Conservation (phyloP, 2,113 vertebrate species). For the Empidonax alnorum region DNA sequence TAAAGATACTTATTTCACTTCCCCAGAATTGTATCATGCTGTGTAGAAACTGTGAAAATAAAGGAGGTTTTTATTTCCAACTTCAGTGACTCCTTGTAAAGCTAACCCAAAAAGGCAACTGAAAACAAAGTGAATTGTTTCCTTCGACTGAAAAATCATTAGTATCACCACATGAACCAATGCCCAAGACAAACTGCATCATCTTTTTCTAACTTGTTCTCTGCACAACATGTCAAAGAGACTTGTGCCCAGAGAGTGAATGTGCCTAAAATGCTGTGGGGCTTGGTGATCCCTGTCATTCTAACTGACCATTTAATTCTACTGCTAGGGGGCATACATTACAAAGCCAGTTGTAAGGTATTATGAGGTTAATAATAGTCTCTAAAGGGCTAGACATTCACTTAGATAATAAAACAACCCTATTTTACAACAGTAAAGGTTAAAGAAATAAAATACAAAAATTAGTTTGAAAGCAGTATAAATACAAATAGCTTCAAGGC, state of each 20-base stretch:
- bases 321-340: background rate
- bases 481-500: background rate
- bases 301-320: slow-evolving; percentile 1
- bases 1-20: background rate
- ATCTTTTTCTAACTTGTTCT: background rate
- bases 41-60: background rate
- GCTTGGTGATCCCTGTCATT: background rate
- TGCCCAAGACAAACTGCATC: background rate
- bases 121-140: background rate
- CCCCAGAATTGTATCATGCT: background rate
- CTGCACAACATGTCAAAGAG: background rate
- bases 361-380: background rate
- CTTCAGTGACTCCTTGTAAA: background rate
- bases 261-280: background rate
- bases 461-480: background rate
- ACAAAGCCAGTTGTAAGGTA: slow-evolving; percentile 5
- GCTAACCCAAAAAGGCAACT: background rate
- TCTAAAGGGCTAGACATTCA: background rate
- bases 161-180: background rate
- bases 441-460: background rate
- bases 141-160: background rate
- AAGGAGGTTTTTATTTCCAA: background rate
- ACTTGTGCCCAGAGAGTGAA: background rate
- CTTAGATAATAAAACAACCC: background rate
- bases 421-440: background rate